phyloP scores from a whole-genome alignment of 1,140 invertebrate genomes.

The Patella vulgata region DNA sequence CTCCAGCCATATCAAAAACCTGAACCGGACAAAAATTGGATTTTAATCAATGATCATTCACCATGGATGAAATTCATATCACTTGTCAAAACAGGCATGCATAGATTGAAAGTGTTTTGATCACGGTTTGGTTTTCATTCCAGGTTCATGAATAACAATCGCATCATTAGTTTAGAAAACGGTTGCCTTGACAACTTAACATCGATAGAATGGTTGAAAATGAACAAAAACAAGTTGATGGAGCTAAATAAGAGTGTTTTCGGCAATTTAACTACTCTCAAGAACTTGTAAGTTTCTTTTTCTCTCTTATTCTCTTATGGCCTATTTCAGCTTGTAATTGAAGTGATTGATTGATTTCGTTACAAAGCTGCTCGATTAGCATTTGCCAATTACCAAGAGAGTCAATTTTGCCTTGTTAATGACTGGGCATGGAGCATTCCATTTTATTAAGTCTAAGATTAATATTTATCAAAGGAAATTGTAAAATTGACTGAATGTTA shows the following conservation, averaged over 20 bases:
- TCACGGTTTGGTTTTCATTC: too few relatives aligned
- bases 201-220: conserved; percentile 77
- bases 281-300: conserved; percentile 74
- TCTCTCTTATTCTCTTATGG: background rate
- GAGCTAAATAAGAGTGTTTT: conserved; percentile 79
- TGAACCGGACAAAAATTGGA: too few relatives aligned
- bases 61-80: too few relatives aligned
- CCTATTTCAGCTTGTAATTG: too few relatives aligned
- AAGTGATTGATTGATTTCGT: background rate
- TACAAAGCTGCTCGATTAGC: too few relatives aligned
- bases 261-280: conserved; percentile 74
- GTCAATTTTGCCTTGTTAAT: too few relatives aligned
- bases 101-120: too few relatives aligned
- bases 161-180: conserved; percentile 75
- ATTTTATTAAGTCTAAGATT: background rate
- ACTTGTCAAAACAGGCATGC: too few relatives aligned
- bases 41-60: too few relatives aligned
- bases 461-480: background rate
- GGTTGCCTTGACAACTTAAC: conserved; percentile 79
- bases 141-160: conserved; percentile 79
- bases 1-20: too few relatives aligned
- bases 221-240: conserved; percentile 83
- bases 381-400: too few relatives aligned
- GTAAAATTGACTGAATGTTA: conserved; percentile 2
- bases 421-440: too few relatives aligned